Evolutionary conservation across 1,140 invertebrate species (phyloP), one percentile per base, ranked within the genome.

Genomic region (Meloidogyne exigua): DNA sequence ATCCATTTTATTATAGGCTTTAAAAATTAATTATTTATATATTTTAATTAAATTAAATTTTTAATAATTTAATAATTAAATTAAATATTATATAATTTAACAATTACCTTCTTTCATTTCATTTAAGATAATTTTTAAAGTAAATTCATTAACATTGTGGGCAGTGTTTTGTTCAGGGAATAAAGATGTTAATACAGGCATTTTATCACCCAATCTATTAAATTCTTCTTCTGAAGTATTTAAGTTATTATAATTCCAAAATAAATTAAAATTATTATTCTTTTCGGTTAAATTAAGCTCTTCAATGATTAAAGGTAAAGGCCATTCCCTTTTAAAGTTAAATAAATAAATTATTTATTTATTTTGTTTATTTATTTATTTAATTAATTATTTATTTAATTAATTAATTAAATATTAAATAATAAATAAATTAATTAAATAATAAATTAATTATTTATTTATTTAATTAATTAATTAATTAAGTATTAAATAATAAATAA

Each of bases 101-200:
- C 5, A 49, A 11, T 11, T n/a, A 71, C 69, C 69, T 44, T 28
- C 21, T 13, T 44, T 44, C 18, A 71, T 44, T 44, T 71, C 69
- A 9, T 28, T 28, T 18, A 21, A 25, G 49, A 71, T 71, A 28
- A 62, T 71, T 18, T 62, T 44, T 9, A 71, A 21, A 18, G 69
- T 71, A 44, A 71, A 71, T 44, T 42, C 62, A 28, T 71, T 71
- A 32, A 71, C 69, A 42, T 71, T 71, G n/a, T 57, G 62, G 5
- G 69, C 25, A 26, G 69, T 62, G 11, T 71, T 71, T 44, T 71
- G 69, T 71, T 71, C 69, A 7, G 69, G 69, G 36, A 71, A 71
- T 21, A 26, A 57, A 42, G 69, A 62, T 26, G 69, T 71, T 23
- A 71, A 57, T 28, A 71, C 32, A 21, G 69, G 44, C 69, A 71